These are phyloP conservation scores for Tribolium madens DNA, from an alignment of 1,140 invertebrate species.

Conservation along the genomic window DNA sequence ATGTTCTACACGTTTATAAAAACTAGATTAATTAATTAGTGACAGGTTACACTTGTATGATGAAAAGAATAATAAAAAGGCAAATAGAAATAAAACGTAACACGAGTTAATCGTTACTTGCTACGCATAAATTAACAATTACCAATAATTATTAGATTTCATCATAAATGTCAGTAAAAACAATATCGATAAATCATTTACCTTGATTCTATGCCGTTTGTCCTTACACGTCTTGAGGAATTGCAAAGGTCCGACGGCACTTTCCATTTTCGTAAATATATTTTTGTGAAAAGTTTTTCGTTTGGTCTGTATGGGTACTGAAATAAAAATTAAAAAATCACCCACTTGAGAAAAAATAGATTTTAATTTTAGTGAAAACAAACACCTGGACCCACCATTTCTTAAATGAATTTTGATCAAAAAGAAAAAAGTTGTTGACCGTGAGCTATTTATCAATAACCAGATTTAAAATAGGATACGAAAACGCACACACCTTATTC, in stretches of 20 bases:
- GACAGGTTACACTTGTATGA: neutral
- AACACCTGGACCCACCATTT: neutral
- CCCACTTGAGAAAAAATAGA: no score
- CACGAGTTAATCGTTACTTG: neutral
- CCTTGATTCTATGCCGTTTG: slow-evolving; percentile 73
- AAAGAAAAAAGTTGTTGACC: slow-evolving; percentile 19
- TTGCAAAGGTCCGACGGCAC: slow-evolving; percentile 69
- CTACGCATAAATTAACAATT: slow-evolving; percentile 19
- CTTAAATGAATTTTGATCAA: neutral
- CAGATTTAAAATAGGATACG: slow-evolving; percentile 14
- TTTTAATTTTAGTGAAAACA: no score
- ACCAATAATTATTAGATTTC: slow-evolving; percentile 25
- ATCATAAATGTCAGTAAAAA: slow-evolving; percentile 33
- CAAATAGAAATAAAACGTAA: neutral
- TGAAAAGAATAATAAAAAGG: neutral
- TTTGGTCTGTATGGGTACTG: slow-evolving; percentile 59
- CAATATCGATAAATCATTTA: slow-evolving; percentile 59
- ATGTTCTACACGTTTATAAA: neutral
- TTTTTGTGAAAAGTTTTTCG: slow-evolving; percentile 65
- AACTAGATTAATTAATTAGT: neutral
- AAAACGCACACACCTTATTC: slow-evolving; percentile 21
- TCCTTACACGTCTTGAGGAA: slow-evolving; percentile 74
- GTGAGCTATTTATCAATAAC: slow-evolving; percentile 22
- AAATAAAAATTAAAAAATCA: slow-evolving; percentile 51
- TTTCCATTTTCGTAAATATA: slow-evolving; percentile 75